Evolutionary conservation across 2,797 vertebrate species (phyloP).

Genomic region (Brotula barbata): DNA sequence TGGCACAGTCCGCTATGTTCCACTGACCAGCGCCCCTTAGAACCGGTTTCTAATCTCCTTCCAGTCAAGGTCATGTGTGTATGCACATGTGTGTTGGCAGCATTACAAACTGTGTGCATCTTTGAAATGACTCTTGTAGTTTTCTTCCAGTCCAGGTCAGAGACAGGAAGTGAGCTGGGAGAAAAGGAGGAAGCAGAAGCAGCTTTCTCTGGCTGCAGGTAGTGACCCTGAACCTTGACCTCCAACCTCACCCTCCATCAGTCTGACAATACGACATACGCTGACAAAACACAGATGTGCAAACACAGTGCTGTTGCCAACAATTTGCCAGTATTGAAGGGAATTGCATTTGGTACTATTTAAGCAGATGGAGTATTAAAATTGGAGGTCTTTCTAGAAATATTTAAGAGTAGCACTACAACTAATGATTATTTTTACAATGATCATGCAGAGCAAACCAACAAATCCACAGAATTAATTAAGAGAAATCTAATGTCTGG

Average conservation of each 20-base stretch:
- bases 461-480: too few relatives aligned
- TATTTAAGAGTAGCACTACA: not conserved
- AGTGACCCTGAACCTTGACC: slow-evolving; percentile 76
- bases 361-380: not conserved
- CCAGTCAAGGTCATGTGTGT: slow-evolving; percentile 47
- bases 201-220: slow-evolving; percentile 74
- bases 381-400: not conserved
- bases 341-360: slow-evolving; percentile 1
- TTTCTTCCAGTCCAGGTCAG: slow-evolving; percentile 70
- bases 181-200: slow-evolving; percentile 80
- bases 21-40: slow-evolving; percentile 34
- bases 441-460: too few relatives aligned
- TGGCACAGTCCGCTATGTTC: slow-evolving; percentile 41
- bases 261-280: slow-evolving; percentile 52
- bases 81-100: slow-evolving; percentile 36
- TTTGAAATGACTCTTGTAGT: slow-evolving; percentile 64
- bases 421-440: not conserved
- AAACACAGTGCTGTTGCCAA: slow-evolving; percentile 22
- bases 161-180: slow-evolving; percentile 77
- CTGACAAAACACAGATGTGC: slow-evolving; percentile 74
- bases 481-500: too few relatives aligned
- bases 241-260: slow-evolving; percentile 63
- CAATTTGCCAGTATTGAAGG: slow-evolving; percentile 25
- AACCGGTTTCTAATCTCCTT: slow-evolving; percentile 44
- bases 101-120: slow-evolving; percentile 53